Base-by-base conservation (phyloP, 30 jellyfish, hydroid and myxozoan species). In the Hydractinia symbiolongicarpus region DNA sequence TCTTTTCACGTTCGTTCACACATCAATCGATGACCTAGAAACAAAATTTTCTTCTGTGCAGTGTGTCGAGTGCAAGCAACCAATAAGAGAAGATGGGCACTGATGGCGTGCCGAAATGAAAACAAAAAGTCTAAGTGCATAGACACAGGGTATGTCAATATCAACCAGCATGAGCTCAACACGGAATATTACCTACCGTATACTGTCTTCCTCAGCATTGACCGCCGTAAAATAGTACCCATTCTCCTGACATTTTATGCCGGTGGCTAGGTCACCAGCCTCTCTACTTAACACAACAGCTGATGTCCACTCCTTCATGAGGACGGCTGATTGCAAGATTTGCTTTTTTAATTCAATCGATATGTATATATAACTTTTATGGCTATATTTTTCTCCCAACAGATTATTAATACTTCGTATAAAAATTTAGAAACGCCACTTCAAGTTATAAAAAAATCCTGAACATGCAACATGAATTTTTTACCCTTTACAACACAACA, bases 231-330 rank as follows among this genome's bases (percentile, higher is more conserved):
- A 71, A 13, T 20, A 54, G 67, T 50, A 9, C 67, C n/a, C 69
- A 19, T 30, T 71, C 60, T 11, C 13, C 7, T 50, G 60, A 7
- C n/a, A 8, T 71, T 54, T 54, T 11, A 71, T 30, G 67, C 60
- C 80, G 9, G 80, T 71, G 14, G 51, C 80, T 50, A 71, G 53
- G 51, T 71, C 80, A 8, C 80, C 80, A 5, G 80, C 80, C 80
- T 71, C 60, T 19, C 80, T 49, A 50, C 80, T 71, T 58, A 71
- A 71, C 80, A 71, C 80, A 50, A 71, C 61, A 53, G 70, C 80
- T 5, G 60, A 7, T 13, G 30, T 54, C 80, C 80, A 71, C 11
- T 71, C 80, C 80, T 20, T 71, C 60, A 50, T 50, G 9, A 7
- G 80, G 44, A 30, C 44, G 44, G 44, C 44, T 30, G 44, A 30